Percentiles rank a stretch among this genome's conserved stretches.
These are phyloP conservation scores for Yponomeuta plumbellus DNA, from an alignment of 2,888 invertebrate species.

Conservation along the genomic window DNA sequence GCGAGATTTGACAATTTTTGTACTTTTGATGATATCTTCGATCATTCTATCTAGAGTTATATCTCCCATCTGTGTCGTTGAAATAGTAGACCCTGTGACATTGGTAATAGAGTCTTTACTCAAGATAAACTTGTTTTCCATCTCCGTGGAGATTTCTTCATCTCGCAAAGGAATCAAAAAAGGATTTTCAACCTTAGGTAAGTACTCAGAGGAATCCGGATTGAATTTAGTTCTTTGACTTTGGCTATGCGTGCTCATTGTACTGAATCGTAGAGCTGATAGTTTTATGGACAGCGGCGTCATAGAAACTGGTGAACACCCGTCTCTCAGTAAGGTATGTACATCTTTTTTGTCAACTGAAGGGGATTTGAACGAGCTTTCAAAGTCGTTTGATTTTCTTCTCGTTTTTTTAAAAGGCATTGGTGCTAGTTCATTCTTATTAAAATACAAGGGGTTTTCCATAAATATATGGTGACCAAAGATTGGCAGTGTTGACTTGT, in stretches of 20 bases:
- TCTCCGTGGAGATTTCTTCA: constrained; percentile 65
- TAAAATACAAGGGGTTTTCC: constrained; percentile 71
- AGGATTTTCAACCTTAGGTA: constrained; percentile 67
- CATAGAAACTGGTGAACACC: constrained; percentile 67
- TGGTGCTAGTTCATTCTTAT: constrained; percentile 50
- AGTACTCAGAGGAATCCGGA: constrained; percentile 69
- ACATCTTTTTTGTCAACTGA: constrained; percentile 62
- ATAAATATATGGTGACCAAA: constrained; percentile 67
- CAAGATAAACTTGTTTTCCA: constrained; percentile 70
- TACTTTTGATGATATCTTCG: constrained; percentile 78
- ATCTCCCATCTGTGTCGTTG: constrained; percentile 73
- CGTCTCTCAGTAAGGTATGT: constrained; percentile 61
- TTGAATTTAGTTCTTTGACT: constrained; percentile 45
- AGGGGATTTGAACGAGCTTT: constrained; percentile 66
- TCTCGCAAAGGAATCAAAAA: constrained; percentile 57
- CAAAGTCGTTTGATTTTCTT: constrained; percentile 66
- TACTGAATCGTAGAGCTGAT: constrained; percentile 76
- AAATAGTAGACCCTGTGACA: constrained; percentile 62
- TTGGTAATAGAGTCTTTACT: constrained; percentile 52
- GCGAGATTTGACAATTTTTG: constrained; percentile 66
- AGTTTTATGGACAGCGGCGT: constrained; percentile 78
- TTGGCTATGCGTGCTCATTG: constrained; percentile 61
- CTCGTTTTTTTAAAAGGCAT: constrained; percentile 61
- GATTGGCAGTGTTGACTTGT: constrained; percentile 67
- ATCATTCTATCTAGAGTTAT: constrained; percentile 77